Conservation (phyloP, 1,140 invertebrate species). For the Cyphomyrmex costatus region DNA sequence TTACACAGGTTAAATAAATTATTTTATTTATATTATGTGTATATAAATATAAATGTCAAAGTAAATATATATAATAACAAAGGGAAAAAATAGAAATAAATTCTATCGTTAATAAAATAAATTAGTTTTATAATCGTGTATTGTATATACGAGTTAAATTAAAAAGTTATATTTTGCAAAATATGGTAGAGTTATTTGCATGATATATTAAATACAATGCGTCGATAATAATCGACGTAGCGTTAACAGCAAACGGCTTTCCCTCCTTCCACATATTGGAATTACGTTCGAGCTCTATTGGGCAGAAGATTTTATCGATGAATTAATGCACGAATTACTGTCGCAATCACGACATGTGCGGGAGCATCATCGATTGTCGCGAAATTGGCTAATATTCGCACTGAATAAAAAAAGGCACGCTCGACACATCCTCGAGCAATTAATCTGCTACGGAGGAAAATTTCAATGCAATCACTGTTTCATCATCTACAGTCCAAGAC, state of each 20-base stretch:
- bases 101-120: slow-evolving; percentile 12
- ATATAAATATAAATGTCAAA: not conserved
- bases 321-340: slow-evolving; percentile 57
- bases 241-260: slow-evolving; percentile 49
- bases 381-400: slow-evolving; percentile 20
- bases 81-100: not conserved
- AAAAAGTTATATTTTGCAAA: slow-evolving; percentile 27
- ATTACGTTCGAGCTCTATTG: slow-evolving; percentile 57
- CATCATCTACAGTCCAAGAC: not conserved
- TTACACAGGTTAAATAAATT: not conserved
- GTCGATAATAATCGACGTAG: slow-evolving; percentile 46
- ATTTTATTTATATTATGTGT: not conserved
- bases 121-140: not conserved
- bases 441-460: slow-evolving; percentile 24
- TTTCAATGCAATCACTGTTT: slow-evolving; percentile 40
- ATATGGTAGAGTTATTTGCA: slow-evolving; percentile 17
- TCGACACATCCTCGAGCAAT: not conserved
- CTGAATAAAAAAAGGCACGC: not conserved
- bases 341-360: slow-evolving; percentile 40
- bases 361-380: slow-evolving; percentile 35
- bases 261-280: slow-evolving; percentile 26
- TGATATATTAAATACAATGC: slow-evolving; percentile 32
- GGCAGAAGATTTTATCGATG: slow-evolving; percentile 66
- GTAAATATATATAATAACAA: not conserved
- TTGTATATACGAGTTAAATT: not conserved